Evolutionary conservation across 2,888 invertebrate species (phyloP).

Genomic region (Leptogaster cylindrica): DNA sequence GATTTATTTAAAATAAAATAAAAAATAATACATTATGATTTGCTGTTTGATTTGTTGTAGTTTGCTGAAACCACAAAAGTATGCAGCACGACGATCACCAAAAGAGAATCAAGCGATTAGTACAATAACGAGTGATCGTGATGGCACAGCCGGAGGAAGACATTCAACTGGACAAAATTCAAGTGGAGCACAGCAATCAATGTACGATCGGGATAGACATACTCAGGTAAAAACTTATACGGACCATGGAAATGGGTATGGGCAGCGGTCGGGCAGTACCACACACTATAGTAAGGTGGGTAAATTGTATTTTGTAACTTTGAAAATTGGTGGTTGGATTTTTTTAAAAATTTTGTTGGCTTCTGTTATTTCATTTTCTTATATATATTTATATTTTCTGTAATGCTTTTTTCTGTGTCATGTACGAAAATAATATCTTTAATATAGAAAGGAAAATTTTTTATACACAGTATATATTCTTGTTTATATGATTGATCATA

Average conservation of each 20-base stretch:
- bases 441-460: too few relatives aligned
- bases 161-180: constrained; percentile 60
- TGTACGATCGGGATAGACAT: constrained; percentile 69
- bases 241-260: constrained; percentile 86
- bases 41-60: constrained; percentile 56
- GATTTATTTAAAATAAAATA: constrained; percentile 47
- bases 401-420: constrained; percentile 7
- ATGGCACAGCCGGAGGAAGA: constrained; percentile 63
- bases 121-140: constrained; percentile 62
- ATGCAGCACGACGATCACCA: constrained; percentile 68
- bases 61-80: constrained; percentile 72
- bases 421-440: too few relatives aligned
- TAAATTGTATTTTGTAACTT: constrained; percentile 51
- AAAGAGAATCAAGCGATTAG: constrained; percentile 64
- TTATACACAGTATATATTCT: too few relatives aligned
- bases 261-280: constrained; percentile 71
- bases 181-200: constrained; percentile 63
- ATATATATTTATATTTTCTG: constrained; percentile 1
- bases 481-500: too few relatives aligned
- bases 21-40: constrained; percentile 1
- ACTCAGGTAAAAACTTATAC: constrained; percentile 96
- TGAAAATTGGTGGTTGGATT: constrained; percentile 64
- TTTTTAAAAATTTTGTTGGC: constrained; percentile 63
- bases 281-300: constrained; percentile 92
- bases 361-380: constrained; percentile 15